Evolutionary conservation across 2,888 invertebrate species (phyloP).

Genomic region (Seira ritae): DNA sequence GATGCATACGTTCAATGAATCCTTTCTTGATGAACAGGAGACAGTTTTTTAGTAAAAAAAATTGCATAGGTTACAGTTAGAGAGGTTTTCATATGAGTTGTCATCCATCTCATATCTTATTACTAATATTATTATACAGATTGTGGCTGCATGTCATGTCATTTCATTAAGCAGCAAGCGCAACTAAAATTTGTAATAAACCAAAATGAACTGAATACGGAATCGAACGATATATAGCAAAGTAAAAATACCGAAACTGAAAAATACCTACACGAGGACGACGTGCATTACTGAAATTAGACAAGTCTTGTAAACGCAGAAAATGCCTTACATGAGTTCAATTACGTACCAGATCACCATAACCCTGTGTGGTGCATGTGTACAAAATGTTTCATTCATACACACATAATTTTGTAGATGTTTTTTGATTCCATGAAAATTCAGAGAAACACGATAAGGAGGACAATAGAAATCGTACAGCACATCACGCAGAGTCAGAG

Average conservation of each 20-base stretch:
- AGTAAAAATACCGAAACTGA: not conserved
- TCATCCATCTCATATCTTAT: no score
- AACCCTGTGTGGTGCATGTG: constrained; percentile 43
- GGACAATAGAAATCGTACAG: not conserved
- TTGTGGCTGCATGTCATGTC: no score
- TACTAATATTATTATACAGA: no score
- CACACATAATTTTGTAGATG: not conserved
- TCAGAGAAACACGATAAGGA: not conserved
- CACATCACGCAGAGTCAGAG: not conserved
- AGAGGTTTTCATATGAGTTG: no score
- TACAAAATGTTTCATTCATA: not conserved
- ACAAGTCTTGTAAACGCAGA: no score
- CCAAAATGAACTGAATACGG: not conserved
- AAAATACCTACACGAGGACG: not conserved
- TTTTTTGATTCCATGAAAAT: not conserved
- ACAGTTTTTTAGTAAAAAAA: no score
- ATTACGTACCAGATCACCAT: constrained; percentile 65
- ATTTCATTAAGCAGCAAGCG: not conserved
- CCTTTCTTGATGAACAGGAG: not conserved
- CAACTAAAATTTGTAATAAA: not conserved
- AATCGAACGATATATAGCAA: no score
- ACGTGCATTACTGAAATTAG: not conserved
- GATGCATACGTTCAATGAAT: not conserved
- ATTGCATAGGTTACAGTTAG: no score
- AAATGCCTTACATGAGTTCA: not conserved